Conservation (phyloP, 2,888 invertebrate species). For the Cartodere bifasciata region DNA sequence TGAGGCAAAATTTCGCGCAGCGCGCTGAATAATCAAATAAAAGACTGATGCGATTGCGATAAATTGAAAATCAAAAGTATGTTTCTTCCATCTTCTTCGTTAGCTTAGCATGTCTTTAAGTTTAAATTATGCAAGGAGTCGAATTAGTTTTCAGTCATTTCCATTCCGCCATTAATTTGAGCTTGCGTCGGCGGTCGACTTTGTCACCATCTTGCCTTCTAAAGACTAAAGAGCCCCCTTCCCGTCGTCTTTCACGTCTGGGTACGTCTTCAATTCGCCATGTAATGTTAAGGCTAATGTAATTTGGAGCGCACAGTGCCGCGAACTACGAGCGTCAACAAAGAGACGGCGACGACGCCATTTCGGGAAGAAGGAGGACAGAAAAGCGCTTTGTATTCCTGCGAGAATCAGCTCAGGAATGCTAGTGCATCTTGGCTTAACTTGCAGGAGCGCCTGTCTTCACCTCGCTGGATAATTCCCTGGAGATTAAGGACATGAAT, state of each 20-base stretch:
- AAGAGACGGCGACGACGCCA: conserved; percentile 34
- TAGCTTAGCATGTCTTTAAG: no score
- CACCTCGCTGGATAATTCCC: conserved; percentile 13
- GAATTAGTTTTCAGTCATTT: conserved; percentile 9
- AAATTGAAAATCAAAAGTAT: no score
- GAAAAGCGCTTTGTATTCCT: background rate
- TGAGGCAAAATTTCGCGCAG: no score
- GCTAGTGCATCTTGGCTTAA: background rate
- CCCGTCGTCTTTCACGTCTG: conserved; percentile 35
- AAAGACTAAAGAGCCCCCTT: conserved; percentile 20
- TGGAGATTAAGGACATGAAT: background rate
- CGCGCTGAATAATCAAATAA: no score
- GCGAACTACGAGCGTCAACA: conserved; percentile 35
- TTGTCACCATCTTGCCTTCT: conserved; percentile 28
- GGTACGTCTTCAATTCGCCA: conserved; percentile 40
- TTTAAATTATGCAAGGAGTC: conserved; percentile 8
- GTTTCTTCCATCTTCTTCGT: no score
- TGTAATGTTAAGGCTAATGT: conserved; percentile 42
- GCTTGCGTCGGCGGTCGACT: conserved; percentile 22
- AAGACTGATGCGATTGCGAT: no score
- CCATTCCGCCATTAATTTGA: conserved; percentile 27
- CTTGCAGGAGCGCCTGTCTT: conserved; percentile 15
- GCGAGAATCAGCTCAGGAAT: background rate
- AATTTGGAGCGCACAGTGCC: conserved; percentile 36
- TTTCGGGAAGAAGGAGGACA: conserved; percentile 24